Evolutionary conservation across 2,888 invertebrate species (phyloP).

Genomic region (Parochlus steinenii): DNA sequence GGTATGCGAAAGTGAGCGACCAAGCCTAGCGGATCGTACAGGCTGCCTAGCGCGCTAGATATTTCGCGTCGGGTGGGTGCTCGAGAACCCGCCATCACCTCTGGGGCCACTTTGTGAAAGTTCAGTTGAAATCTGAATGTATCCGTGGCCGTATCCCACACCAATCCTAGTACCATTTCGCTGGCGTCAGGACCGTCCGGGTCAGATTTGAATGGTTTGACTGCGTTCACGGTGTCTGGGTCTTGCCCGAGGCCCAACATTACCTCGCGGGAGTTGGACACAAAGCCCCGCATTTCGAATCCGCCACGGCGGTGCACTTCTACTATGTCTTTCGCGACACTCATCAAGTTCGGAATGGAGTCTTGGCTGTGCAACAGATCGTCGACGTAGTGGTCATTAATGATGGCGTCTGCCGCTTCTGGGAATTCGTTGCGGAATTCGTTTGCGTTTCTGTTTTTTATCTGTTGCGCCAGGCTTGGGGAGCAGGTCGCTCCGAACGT

Average conservation of each 20-base stretch:
- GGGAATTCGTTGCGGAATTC: background rate
- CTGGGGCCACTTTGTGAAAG: background rate
- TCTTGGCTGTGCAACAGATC: background rate
- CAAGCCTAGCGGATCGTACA: conserved; percentile 13
- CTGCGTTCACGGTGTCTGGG: background rate
- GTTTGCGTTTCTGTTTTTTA: background rate
- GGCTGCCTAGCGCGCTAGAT: conserved; percentile 13
- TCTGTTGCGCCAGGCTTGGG: background rate
- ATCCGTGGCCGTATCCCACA: background rate
- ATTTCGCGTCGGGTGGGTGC: conserved; percentile 14
- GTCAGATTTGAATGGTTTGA: background rate
- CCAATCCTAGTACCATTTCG: background rate
- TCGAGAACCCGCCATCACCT: background rate
- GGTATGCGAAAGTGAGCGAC: conserved; percentile 15
- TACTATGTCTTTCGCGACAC: background rate
- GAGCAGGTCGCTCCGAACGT: conserved; percentile 2
- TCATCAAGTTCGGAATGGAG: no score
- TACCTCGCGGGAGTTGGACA: background rate
- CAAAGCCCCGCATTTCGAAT: background rate
- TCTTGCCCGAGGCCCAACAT: background rate
- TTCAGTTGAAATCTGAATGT: background rate
- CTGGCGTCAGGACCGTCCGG: background rate
- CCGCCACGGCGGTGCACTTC: background rate
- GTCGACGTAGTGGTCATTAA: background rate
- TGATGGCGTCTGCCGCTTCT: background rate